Percentiles rank a stretch among this genome's conserved stretches.
Conservation (phyloP, 2,113 vertebrate species). For the Isurus oxyrinchus region DNA sequence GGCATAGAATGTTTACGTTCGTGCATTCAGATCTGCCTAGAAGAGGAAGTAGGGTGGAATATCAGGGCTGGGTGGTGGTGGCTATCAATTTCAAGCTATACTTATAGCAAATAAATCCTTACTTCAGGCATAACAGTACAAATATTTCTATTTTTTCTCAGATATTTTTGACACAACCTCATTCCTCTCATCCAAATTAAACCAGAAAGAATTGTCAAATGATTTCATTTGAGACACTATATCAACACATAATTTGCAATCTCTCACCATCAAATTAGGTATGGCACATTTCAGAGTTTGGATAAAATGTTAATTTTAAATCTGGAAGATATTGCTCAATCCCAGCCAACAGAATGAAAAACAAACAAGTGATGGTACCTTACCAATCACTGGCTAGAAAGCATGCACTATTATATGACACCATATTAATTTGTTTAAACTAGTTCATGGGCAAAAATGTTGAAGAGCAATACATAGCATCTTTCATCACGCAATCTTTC, state of each 20-base stretch:
- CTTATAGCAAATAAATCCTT: background rate
- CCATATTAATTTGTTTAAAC: background rate
- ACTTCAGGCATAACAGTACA: background rate
- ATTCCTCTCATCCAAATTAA: background rate
- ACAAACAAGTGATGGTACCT: background rate
- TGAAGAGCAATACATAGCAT: background rate
- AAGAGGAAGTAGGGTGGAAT: background rate
- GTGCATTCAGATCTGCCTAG: background rate
- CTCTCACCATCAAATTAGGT: background rate
- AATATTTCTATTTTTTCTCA: background rate
- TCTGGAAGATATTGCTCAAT: background rate
- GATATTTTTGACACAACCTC: background rate
- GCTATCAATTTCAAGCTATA: background rate
- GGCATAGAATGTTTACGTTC: background rate
- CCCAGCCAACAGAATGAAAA: background rate
- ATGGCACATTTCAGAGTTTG: background rate
- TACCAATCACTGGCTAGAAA: background rate
- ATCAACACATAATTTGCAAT: background rate
- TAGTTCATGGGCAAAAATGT: background rate
- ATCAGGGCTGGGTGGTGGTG: background rate
- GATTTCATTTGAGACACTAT: background rate
- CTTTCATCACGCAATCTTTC: background rate
- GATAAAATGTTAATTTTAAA: background rate
- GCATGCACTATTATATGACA: background rate
- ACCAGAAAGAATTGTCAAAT: background rate